phyloP scores from a whole-genome alignment of 2,113 vertebrate genomes.

The Corythoichthys haematopterus region DNA sequence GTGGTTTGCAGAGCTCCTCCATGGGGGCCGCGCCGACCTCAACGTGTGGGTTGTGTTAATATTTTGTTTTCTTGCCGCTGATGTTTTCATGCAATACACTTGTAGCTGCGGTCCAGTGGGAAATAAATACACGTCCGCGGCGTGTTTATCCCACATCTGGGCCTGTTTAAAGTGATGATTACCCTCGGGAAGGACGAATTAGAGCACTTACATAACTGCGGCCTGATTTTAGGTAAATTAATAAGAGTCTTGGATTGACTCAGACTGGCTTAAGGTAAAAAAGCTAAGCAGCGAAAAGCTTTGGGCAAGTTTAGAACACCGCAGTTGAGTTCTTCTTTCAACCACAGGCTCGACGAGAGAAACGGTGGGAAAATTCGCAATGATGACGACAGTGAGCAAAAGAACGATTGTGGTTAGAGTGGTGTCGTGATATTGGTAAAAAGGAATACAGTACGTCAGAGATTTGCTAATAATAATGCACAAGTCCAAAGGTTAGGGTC shows the following conservation, averaged over 20 bases:
- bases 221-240: slow-evolving; percentile 49
- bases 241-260: slow-evolving; percentile 33
- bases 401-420: not conserved
- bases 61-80: slow-evolving; percentile 1
- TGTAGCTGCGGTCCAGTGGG: slow-evolving; percentile 13
- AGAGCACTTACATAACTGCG: slow-evolving; percentile 46
- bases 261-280: slow-evolving; percentile 19
- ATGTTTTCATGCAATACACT: slow-evolving; percentile 3
- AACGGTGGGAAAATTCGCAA: not conserved
- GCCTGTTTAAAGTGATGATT: slow-evolving; percentile 42
- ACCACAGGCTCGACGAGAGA: slow-evolving; percentile 8
- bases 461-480: no score
- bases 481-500: no score
- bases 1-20: not conserved
- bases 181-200: slow-evolving; percentile 24
- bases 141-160: slow-evolving; percentile 56
- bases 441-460: no score
- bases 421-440: no score
- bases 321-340: slow-evolving; percentile 45
- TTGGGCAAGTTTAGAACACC: slow-evolving; percentile 20
- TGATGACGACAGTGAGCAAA: not conserved
- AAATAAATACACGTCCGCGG: slow-evolving; percentile 30
- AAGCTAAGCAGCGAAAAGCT: slow-evolving; percentile 25
- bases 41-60: slow-evolving; percentile 1
- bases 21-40: not conserved